Conservation (phyloP, 2,113 vertebrate genomes). For the Actenoides lindsayi region DNA sequence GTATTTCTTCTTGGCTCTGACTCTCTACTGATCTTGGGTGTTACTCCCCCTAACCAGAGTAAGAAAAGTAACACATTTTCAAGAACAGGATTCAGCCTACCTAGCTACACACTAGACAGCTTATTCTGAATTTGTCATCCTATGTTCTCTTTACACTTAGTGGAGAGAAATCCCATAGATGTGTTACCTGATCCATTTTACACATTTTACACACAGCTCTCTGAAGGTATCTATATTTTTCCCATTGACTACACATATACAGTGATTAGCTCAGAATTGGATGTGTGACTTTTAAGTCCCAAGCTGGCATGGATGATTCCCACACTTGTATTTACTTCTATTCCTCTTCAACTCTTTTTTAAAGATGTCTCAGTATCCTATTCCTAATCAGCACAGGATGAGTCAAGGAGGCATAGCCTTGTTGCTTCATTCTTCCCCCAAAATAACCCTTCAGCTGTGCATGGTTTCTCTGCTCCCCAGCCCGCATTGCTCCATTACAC, state of each 20-base stretch:
- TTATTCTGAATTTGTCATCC: neutral
- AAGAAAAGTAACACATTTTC: neutral
- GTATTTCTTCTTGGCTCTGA: neutral
- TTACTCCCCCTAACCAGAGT: neutral
- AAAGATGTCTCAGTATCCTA: neutral
- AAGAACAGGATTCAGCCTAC: neutral
- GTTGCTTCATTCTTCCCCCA: neutral
- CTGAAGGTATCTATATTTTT: neutral
- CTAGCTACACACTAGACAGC: neutral
- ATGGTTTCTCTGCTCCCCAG: neutral
- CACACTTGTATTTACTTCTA: neutral
- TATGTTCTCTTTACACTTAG: neutral
- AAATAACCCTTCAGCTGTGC: constrained; percentile 50
- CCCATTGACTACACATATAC: neutral
- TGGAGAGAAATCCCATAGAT: neutral
- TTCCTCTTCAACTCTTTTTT: neutral
- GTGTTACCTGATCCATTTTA: neutral
- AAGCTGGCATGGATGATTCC: neutral
- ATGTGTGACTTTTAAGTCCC: neutral
- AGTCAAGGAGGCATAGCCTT: neutral
- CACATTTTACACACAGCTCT: neutral
- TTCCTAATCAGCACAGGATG: neutral
- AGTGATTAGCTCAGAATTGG: neutral
- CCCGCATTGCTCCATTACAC: neutral
- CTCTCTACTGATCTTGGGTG: neutral